phyloP scores from a whole-genome alignment of 2,888 invertebrate species.

The Limnephilus auricula region DNA sequence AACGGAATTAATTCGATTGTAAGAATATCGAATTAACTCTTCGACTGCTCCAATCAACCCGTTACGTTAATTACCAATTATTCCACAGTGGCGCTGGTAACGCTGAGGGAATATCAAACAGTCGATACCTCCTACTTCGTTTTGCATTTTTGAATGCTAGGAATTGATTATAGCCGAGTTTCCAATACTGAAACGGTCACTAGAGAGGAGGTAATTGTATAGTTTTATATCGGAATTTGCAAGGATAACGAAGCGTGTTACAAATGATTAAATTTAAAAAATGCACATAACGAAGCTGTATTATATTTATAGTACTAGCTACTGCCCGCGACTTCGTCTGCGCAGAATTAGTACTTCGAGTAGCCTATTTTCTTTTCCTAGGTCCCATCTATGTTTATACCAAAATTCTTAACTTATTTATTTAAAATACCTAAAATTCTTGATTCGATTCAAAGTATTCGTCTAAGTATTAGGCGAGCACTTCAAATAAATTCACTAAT shows the following conservation, averaged over 20 bases:
- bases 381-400: too few species aligned
- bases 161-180: not conserved
- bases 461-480: too few species aligned
- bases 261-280: not conserved
- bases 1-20: slow-evolving; percentile 50
- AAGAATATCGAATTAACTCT: slow-evolving; percentile 54
- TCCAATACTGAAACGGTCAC: not conserved
- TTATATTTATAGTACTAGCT: too few species aligned
- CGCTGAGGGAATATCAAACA: slow-evolving; percentile 13
- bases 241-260: not conserved
- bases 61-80: slow-evolving; percentile 23
- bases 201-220: not conserved
- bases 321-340: too few species aligned
- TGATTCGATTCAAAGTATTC: too few species aligned
- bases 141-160: not conserved
- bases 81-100: not conserved
- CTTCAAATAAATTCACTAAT: too few species aligned
- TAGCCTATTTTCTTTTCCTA: too few species aligned
- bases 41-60: slow-evolving; percentile 37
- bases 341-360: too few species aligned
- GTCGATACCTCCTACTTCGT: not conserved
- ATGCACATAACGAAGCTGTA: too few species aligned
- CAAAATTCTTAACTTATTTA: too few species aligned
- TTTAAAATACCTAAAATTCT: too few species aligned
- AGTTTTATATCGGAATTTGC: not conserved